These are phyloP conservation scores for Stratiomys singularior DNA, from an alignment of 2,888 invertebrate species.

Conservation along the genomic window DNA sequence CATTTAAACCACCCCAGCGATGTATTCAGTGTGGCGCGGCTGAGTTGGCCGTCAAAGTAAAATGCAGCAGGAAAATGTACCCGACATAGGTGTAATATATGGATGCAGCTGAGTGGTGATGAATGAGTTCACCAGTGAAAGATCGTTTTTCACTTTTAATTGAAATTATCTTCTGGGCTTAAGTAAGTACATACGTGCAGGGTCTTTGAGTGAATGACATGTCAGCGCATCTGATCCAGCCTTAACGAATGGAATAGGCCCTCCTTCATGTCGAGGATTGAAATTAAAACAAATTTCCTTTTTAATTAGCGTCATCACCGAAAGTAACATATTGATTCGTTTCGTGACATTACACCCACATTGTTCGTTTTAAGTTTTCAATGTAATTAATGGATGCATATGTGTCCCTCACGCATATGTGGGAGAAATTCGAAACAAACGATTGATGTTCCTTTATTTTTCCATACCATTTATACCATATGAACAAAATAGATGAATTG, in stretches of 20 bases:
- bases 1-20: constrained; percentile 26
- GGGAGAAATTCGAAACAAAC: no score
- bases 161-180: constrained; percentile 23
- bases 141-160: constrained; percentile 46
- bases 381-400: not conserved
- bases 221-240: constrained; percentile 18
- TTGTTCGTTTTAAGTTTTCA: not conserved
- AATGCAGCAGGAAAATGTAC: not conserved
- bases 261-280: constrained; percentile 24
- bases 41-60: no score
- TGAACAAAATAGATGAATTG: no score
- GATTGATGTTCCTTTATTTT: no score
- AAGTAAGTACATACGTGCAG: constrained; percentile 3
- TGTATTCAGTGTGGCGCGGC: not conserved
- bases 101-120: constrained; percentile 37
- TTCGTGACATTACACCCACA: constrained; percentile 31
- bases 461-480: no score
- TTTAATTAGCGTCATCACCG: constrained; percentile 41
- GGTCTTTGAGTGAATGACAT: constrained; percentile 5
- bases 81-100: constrained; percentile 33
- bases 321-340: constrained; percentile 32
- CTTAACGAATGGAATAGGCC: constrained; percentile 16
- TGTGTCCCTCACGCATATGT: not conserved
- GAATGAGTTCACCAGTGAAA: constrained; percentile 32
- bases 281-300: constrained; percentile 40